Conservation (phyloP, 2,888 invertebrate genomes). For the Lycaena phlaeas region DNA sequence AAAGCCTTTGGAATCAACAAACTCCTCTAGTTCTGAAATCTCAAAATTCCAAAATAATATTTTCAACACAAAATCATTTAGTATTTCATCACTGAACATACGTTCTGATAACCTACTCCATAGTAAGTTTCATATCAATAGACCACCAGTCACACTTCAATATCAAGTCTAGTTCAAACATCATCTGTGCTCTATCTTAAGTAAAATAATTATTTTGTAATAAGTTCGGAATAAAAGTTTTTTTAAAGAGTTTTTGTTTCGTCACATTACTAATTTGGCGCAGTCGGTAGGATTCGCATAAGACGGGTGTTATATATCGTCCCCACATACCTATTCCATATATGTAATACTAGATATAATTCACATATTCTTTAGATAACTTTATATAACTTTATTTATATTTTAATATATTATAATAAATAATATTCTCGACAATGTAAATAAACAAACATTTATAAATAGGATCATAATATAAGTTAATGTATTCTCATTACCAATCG, state of each 20-base stretch:
- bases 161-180: background rate
- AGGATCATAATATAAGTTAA: too few species aligned
- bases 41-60: too few species aligned
- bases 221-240: too few species aligned
- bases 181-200: background rate
- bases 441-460: too few species aligned
- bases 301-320: constrained; percentile 14
- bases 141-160: too few species aligned
- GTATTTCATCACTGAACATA: constrained; percentile 23
- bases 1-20: too few species aligned
- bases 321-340: too few species aligned
- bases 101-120: constrained; percentile 25
- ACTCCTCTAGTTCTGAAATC: too few species aligned
- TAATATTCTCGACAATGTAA: background rate
- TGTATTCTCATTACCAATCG: too few species aligned
- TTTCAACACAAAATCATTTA: constrained; percentile 15
- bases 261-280: constrained; percentile 4
- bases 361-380: too few species aligned
- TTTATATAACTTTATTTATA: background rate
- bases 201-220: background rate
- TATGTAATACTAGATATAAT: too few species aligned
- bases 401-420: background rate
- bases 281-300: constrained; percentile 7
- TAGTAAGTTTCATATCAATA: constrained; percentile 24
- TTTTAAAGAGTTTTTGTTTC: too few species aligned